Evolutionary conservation across 1,140 invertebrate species (phyloP).

Genomic region (Drosophila mauritiana): DNA sequence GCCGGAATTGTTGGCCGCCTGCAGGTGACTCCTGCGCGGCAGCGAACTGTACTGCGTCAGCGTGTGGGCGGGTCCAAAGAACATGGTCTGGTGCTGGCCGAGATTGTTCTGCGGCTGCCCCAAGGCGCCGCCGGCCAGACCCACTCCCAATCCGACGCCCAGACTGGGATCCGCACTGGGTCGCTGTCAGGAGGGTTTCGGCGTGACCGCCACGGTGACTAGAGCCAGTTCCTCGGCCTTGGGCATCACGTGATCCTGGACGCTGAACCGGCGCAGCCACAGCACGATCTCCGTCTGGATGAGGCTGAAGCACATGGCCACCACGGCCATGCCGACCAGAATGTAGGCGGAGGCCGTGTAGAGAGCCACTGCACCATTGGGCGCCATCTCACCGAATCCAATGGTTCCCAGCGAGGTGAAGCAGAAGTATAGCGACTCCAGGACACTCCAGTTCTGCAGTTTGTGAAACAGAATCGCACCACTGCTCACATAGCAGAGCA

Average conservation of each 20-base stretch:
- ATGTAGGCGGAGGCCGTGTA: slow-evolving; percentile 93
- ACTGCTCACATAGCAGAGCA: slow-evolving; percentile 94
- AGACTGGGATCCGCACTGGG: slow-evolving; percentile 62
- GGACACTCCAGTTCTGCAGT: slow-evolving; percentile 94
- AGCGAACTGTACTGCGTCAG: slow-evolving; percentile 80
- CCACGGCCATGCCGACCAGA: slow-evolving; percentile 96
- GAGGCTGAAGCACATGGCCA: slow-evolving; percentile 98
- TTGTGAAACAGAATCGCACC: slow-evolving; percentile 96
- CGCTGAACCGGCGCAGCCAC: slow-evolving; percentile 87
- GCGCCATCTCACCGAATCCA: slow-evolving; percentile 94
- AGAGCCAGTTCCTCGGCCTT: slow-evolving; percentile 80
- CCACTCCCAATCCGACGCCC: slow-evolving; percentile 5
- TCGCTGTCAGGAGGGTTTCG: slow-evolving; percentile 84
- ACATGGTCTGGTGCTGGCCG: slow-evolving; percentile 82
- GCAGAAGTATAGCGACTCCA: slow-evolving; percentile 97
- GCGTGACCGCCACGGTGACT: slow-evolving; percentile 79
- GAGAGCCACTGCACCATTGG: slow-evolving; percentile 86
- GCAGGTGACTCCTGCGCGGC: slow-evolving; percentile 74
- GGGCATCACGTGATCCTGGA: slow-evolving; percentile 78
- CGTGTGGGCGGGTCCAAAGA: slow-evolving; percentile 77
- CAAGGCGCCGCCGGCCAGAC: background rate
- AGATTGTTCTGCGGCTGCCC: slow-evolving; percentile 45
- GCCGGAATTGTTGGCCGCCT: slow-evolving; percentile 5
- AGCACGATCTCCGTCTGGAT: slow-evolving; percentile 96
- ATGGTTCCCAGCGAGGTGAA: slow-evolving; percentile 96